Percentiles rank a stretch among this genome's conserved stretches.
Evolutionary conservation across 1,140 invertebrate genomes (phyloP).

Genomic region (Pseudobourletiella spinata): DNA sequence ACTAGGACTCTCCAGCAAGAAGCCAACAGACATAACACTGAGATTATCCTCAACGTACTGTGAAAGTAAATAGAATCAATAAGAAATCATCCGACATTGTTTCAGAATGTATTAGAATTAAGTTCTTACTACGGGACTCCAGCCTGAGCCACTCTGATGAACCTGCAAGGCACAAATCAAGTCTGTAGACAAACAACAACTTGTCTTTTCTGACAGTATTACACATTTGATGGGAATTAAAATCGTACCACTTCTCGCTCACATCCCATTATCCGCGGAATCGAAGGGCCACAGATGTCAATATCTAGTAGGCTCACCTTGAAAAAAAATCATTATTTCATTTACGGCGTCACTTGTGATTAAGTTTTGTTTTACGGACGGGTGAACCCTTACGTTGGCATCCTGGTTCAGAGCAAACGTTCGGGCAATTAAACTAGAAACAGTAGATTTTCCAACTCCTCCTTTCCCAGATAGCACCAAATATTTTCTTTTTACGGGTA

Average conservation of each 20-base stretch:
- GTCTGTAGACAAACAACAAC: slow-evolving; percentile 25
- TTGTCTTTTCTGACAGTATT: too few relatives aligned
- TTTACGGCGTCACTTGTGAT: too few relatives aligned
- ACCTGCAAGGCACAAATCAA: too few relatives aligned
- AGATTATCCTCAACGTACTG: slow-evolving; percentile 80
- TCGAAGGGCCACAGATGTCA: slow-evolving; percentile 83
- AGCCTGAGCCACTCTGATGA: slow-evolving; percentile 90
- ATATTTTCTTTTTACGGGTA: slow-evolving; percentile 78
- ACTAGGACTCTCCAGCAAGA: slow-evolving; percentile 67
- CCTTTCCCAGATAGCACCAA: slow-evolving; percentile 93
- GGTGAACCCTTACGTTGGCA: slow-evolving; percentile 63
- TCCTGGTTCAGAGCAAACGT: slow-evolving; percentile 61
- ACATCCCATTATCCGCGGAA: slow-evolving; percentile 51
- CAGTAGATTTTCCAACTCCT: slow-evolving; percentile 91
- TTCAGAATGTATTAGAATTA: too few relatives aligned
- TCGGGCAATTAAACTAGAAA: slow-evolving; percentile 78
- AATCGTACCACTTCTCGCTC: slow-evolving; percentile 49
- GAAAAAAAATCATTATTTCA: slow-evolving; percentile 4
- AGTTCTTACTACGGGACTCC: slow-evolving; percentile 86
- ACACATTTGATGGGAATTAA: too few relatives aligned
- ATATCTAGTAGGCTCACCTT: slow-evolving; percentile 81
- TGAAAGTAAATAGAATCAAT: neutral
- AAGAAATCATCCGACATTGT: too few relatives aligned
- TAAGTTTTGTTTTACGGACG: too few relatives aligned
- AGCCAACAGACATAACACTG: slow-evolving; percentile 87